Percentiles rank a stretch among this genome's conserved stretches.
phyloP scores from a whole-genome alignment of 2,113 vertebrate species.

The Pterophyllum scalare region DNA sequence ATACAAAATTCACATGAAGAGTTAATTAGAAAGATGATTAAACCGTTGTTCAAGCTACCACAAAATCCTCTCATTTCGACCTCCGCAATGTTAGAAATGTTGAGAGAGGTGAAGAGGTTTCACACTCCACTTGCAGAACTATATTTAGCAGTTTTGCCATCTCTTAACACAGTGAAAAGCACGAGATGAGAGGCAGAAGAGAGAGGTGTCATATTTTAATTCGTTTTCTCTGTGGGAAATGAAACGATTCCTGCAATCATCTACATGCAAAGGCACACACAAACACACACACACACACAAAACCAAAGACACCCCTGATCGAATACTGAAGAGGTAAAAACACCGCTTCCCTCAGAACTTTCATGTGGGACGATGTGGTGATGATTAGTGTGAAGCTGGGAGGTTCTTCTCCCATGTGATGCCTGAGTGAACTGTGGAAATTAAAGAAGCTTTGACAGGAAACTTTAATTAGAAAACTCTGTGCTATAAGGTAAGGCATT shows the following conservation, averaged over 20 bases:
- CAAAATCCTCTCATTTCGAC: conserved; percentile 1
- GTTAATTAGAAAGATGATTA: not conserved
- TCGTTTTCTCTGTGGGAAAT: conserved; percentile 69
- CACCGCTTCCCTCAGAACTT: conserved; percentile 11
- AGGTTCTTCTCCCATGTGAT: conserved; percentile 38
- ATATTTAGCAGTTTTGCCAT: conserved; percentile 65
- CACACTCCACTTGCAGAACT: conserved; percentile 52
- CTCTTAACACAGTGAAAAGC: conserved; percentile 59
- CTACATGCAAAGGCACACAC: conserved; percentile 17
- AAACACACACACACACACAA: not conserved
- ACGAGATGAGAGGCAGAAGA: conserved; percentile 60
- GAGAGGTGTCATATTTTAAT: conserved; percentile 74
- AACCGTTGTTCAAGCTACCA: conserved; percentile 14
- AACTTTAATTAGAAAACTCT: conserved; percentile 26
- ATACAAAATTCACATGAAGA: not conserved
- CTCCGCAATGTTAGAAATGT: conserved; percentile 12
- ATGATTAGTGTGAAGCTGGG: conserved; percentile 42
- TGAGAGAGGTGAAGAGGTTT: conserved; percentile 57
- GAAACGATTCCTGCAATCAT: conserved; percentile 44
- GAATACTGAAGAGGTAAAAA: conserved; percentile 40
- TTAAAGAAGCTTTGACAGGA: conserved; percentile 27
- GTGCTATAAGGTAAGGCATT: not conserved
- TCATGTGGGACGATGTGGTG: conserved; percentile 45
- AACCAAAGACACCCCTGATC: conserved; percentile 13
- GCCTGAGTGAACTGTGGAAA: conserved; percentile 7